Percentiles rank a stretch among this genome's conserved stretches.
Conservation (phyloP, 2,113 vertebrate species). For the Aplodontia rufa region DNA sequence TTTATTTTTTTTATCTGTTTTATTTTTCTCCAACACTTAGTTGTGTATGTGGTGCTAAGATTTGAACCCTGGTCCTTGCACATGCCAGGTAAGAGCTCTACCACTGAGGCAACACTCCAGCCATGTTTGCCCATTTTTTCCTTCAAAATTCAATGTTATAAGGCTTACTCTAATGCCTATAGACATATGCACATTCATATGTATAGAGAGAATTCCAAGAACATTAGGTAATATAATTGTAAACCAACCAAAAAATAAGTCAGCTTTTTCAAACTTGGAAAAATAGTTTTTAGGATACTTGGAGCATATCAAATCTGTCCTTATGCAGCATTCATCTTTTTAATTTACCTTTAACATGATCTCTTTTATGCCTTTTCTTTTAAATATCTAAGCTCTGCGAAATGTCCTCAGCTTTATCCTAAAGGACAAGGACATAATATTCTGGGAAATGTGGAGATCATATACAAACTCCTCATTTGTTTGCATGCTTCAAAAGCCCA, state of each 20-base stretch:
- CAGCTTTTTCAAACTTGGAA: neutral
- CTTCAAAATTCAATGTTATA: neutral
- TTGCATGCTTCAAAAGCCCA: constrained; percentile 45
- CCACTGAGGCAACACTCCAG: too few species aligned
- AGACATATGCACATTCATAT: neutral
- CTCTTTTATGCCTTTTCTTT: neutral
- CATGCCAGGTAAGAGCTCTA: too few species aligned
- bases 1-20: too few species aligned
- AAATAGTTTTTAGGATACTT: neutral
- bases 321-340: neutral
- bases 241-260: neutral
- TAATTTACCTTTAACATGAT: neutral
- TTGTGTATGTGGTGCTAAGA: too few species aligned
- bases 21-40: too few species aligned
- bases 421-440: constrained; percentile 32
- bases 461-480: neutral
- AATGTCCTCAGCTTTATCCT: constrained; percentile 44
- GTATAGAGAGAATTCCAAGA: neutral
- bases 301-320: neutral
- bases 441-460: constrained; percentile 50
- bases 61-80: too few species aligned
- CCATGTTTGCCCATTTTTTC: neutral
- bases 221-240: neutral
- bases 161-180: neutral
- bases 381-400: neutral